Conservation (phyloP, 2,113 vertebrate species). For the Phasianus colchicus region DNA sequence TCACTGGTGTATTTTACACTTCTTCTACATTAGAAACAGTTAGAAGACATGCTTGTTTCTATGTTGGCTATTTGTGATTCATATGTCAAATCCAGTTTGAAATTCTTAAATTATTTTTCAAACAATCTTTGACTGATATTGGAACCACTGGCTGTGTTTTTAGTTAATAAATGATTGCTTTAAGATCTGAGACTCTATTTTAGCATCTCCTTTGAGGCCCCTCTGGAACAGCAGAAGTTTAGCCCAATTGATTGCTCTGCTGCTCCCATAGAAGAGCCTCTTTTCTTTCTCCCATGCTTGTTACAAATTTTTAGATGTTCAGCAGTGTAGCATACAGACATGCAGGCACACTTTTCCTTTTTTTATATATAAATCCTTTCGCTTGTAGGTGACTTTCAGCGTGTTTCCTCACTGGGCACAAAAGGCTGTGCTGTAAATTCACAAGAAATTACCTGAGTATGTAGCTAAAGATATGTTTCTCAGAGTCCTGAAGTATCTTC, state of each 20-base stretch:
- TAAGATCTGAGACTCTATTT: not conserved
- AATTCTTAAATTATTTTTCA: not conserved
- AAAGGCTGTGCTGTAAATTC: not conserved
- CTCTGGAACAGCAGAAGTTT: not conserved
- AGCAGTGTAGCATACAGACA: not conserved
- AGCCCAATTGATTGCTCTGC: not conserved
- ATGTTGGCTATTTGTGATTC: not conserved
- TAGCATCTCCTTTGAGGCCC: not conserved
- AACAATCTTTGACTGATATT: not conserved
- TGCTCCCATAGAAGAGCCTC: not conserved
- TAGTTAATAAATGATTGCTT: slow-evolving; percentile 15
- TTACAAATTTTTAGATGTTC: slow-evolving; percentile 26
- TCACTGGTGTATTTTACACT: not conserved
- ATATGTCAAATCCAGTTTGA: not conserved
- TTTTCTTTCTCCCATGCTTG: slow-evolving; percentile 5
- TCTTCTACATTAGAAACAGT: not conserved
- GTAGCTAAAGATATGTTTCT: not conserved
- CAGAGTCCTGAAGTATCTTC: not conserved
- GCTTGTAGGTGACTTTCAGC: not conserved
- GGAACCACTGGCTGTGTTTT: not conserved
- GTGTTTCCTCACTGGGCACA: not conserved
- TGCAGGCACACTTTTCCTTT: not conserved
- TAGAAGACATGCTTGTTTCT: not conserved
- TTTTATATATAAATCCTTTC: not conserved
- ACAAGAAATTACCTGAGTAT: not conserved